Conservation (phyloP, 2,888 invertebrate species). For the Aspidiotus rigidus region DNA sequence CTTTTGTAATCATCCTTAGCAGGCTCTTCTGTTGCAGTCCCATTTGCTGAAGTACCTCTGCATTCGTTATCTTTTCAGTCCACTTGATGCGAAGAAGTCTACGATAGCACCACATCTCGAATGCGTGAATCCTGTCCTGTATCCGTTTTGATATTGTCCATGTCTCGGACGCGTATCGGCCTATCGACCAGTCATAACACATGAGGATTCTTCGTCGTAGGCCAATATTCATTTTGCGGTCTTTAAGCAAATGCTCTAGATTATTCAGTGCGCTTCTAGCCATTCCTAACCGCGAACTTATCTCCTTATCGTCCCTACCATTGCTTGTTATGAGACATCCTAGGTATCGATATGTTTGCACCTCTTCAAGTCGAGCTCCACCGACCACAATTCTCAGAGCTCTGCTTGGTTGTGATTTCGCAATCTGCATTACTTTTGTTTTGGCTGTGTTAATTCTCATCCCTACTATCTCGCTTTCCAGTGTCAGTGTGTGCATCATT, state of each 20-base stretch:
- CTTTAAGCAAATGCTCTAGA: neutral
- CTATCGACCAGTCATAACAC: neutral
- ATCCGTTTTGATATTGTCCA: slow-evolving; percentile 4
- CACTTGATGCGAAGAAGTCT: neutral
- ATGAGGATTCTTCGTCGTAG: neutral
- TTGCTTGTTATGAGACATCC: neutral
- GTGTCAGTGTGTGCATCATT: too few species aligned
- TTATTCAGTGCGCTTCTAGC: neutral
- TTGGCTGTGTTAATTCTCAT: neutral
- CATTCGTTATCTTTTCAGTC: neutral
- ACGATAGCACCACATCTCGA: slow-evolving; percentile 15
- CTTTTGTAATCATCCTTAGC: too few species aligned
- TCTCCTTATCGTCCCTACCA: neutral
- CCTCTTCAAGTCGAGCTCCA: neutral
- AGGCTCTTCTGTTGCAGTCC: too few species aligned
- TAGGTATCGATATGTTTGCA: neutral
- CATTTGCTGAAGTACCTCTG: neutral
- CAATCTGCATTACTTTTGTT: neutral
- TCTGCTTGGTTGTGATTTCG: neutral
- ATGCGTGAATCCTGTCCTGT: slow-evolving; percentile 5
- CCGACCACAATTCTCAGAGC: neutral
- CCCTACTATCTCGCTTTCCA: neutral
- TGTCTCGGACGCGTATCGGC: neutral
- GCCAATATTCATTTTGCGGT: neutral
- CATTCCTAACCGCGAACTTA: neutral